Percentiles rank a stretch among this genome's conserved stretches.
phyloP scores from a whole-genome alignment of 2,113 vertebrate genomes.

The Campylomormyrus numenius region DNA sequence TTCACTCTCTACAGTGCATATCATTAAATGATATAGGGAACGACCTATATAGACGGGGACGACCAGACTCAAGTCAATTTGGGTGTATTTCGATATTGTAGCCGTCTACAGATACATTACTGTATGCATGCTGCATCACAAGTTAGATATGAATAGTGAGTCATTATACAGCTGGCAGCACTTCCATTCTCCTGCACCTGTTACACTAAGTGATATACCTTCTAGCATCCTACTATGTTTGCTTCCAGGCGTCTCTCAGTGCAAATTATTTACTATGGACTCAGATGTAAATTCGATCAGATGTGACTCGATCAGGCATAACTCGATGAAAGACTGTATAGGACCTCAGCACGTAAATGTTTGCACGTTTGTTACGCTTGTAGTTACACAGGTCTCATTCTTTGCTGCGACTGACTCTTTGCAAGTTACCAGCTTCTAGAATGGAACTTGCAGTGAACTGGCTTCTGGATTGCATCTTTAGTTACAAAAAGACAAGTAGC shows the following conservation, averaged over 20 bases:
- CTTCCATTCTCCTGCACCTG: neutral
- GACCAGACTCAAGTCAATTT: neutral
- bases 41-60: neutral
- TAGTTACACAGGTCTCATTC: neutral
- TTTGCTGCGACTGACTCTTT: neutral
- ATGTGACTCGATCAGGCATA: neutral
- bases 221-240: neutral
- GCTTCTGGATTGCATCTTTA: neutral
- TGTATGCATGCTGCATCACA: neutral
- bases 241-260: neutral
- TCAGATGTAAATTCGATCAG: neutral
- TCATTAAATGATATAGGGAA: neutral
- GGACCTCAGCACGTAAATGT: neutral
- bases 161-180: neutral
- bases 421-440: neutral
- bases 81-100: neutral
- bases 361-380: neutral
- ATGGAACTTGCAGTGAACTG: neutral
- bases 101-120: neutral
- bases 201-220: neutral
- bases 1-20: neutral
- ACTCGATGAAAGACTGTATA: neutral
- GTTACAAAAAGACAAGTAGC: neutral
- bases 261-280: neutral
- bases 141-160: neutral